Evolutionary conservation across 2,797 vertebrate genomes (phyloP).

Genomic region (Oryzias dopingdopingensis): DNA sequence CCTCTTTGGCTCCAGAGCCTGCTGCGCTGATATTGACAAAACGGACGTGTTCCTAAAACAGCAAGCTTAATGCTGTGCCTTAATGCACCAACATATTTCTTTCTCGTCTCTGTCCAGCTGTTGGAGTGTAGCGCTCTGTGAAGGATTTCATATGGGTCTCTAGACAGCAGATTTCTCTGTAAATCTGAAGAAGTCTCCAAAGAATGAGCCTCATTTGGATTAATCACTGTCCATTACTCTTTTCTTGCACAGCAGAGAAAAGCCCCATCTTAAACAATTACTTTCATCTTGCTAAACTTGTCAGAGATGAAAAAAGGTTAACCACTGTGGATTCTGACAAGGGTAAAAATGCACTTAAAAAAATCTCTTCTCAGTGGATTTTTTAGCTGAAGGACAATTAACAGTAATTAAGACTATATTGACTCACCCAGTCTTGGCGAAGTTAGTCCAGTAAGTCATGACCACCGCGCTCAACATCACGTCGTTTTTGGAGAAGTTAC

Average conservation of each 20-base stretch:
- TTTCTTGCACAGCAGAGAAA: constrained; percentile 42
- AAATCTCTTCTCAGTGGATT: neutral
- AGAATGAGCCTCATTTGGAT: constrained; percentile 56
- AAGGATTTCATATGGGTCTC: constrained; percentile 62
- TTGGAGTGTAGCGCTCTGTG: constrained; percentile 14
- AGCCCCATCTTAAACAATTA: constrained; percentile 53
- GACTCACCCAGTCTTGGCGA: constrained; percentile 96
- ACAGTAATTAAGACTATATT: constrained; percentile 22
- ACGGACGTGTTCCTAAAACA: constrained; percentile 18
- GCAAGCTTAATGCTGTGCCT: constrained; percentile 24
- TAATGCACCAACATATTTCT: constrained; percentile 16
- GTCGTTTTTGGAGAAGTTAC: constrained; percentile 97
- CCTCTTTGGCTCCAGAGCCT: constrained; percentile 19
- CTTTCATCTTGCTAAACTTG: constrained; percentile 62
- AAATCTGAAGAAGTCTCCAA: constrained; percentile 57
- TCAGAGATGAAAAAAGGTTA: constrained; percentile 39
- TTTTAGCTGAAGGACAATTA: constrained; percentile 26
- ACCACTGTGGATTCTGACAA: constrained; percentile 23
- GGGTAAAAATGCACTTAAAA: constrained; percentile 26
- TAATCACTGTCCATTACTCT: constrained; percentile 69
- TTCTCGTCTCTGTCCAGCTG: constrained; percentile 24
- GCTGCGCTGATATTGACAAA: constrained; percentile 27
- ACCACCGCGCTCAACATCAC: constrained; percentile 97
- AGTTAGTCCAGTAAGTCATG: constrained; percentile 99
- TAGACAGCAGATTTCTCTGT: constrained; percentile 54